phyloP scores from a whole-genome alignment of 2,113 vertebrate species.

The Apteryx mantelli region DNA sequence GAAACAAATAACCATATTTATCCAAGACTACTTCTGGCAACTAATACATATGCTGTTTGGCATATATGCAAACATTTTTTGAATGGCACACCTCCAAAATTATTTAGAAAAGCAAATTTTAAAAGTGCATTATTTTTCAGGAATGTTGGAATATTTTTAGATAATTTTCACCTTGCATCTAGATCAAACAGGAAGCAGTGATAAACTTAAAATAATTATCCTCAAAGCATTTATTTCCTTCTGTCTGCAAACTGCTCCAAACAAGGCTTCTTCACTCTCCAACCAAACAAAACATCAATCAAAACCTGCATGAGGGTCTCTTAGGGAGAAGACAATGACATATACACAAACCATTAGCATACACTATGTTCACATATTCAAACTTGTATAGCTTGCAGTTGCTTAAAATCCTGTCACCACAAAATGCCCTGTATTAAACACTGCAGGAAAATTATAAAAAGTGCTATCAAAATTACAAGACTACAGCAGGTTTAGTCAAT shows the following conservation, averaged over 20 bases:
- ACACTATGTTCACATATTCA: fast-evolving
- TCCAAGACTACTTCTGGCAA: not conserved
- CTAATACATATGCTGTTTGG: not conserved
- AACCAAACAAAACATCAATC: not conserved
- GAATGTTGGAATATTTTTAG: fast-evolving
- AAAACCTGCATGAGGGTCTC: not conserved
- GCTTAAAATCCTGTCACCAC: not conserved
- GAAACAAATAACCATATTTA: not conserved
- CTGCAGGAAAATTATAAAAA: not conserved
- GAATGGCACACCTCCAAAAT: not conserved
- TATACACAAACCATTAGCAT: not conserved
- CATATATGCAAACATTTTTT: not conserved
- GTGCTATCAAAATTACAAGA: not conserved
- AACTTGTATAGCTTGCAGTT: not conserved
- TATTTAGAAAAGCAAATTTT: not conserved
- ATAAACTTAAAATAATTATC: not conserved
- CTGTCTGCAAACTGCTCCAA: not conserved
- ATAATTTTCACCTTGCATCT: not conserved
- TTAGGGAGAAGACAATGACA: not conserved
- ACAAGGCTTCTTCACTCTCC: not conserved
- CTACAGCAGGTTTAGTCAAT: not conserved
- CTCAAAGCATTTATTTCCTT: not conserved
- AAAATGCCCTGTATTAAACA: not conserved
- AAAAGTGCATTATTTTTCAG: not conserved
- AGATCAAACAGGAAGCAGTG: not conserved